These are phyloP conservation scores for Ailuropoda melanoleuca DNA, from an alignment of 2,113 vertebrate species.

Conservation along the genomic window DNA sequence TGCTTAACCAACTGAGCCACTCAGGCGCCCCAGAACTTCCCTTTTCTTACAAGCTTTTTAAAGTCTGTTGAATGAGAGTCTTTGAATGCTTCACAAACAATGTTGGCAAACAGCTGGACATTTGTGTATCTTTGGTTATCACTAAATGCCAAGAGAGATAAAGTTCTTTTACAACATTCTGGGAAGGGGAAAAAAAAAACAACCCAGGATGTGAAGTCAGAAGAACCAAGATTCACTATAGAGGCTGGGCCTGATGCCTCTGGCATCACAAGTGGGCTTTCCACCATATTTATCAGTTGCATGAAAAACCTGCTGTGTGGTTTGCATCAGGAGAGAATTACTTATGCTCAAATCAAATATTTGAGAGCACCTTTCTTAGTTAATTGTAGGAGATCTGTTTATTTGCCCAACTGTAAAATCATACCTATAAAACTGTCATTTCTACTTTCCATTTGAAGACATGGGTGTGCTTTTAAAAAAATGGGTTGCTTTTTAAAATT, in stretches of 20 bases:
- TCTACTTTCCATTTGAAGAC: not conserved
- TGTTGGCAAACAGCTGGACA: not conserved
- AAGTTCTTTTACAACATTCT: not conserved
- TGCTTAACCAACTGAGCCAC: too few relatives aligned
- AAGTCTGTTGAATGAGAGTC: not conserved
- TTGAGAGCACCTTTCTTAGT: not conserved
- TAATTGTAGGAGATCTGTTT: not conserved
- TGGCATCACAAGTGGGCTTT: not conserved
- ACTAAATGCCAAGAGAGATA: not conserved
- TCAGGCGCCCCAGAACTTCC: not conserved
- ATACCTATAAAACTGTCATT: not conserved
- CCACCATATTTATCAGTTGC: not conserved
- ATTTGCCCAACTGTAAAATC: not conserved
- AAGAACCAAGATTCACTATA: not conserved
- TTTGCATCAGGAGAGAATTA: not conserved
- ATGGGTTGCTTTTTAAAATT: not conserved
- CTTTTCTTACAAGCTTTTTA: not conserved
- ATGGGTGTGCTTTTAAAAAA: not conserved
- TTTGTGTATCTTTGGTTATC: not conserved
- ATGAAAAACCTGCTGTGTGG: not conserved
- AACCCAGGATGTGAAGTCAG: not conserved
- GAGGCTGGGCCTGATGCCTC: not conserved
- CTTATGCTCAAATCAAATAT: not conserved
- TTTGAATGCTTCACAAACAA: constrained; percentile 20
- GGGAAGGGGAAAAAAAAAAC: not conserved